A percentile compares a stretch with the other conserved stretches of the same genome.
Evolutionary conservation across 1,140 invertebrate genomes (phyloP).

Genomic region (Stegodyphus mimosarum): DNA sequence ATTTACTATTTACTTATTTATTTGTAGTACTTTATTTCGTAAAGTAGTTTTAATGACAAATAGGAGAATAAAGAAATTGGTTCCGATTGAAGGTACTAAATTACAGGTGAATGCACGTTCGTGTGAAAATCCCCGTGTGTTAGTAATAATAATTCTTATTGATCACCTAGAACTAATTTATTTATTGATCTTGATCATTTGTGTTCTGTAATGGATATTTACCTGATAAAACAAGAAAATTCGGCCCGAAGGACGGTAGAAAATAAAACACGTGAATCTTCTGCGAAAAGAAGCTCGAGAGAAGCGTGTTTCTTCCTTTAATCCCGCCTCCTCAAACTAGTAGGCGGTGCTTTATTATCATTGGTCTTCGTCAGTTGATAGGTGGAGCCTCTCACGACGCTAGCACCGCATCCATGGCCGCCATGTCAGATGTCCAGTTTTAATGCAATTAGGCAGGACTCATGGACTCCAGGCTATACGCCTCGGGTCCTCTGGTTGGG

Average conservation of each 20-base stretch:
- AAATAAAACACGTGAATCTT: constrained; percentile 32
- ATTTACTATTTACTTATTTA: too few species aligned
- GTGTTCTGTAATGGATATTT: too few species aligned
- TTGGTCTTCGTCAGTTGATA: not conserved
- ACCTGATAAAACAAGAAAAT: too few species aligned
- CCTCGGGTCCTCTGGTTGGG: constrained; percentile 31
- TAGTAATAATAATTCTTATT: too few species aligned
- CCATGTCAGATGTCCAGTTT: constrained; percentile 43
- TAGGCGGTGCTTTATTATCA: not conserved
- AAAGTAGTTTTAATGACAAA: too few species aligned
- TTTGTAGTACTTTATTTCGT: too few species aligned
- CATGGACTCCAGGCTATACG: constrained; percentile 51
- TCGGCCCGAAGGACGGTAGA: not conserved
- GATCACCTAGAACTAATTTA: too few species aligned
- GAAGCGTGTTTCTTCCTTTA: not conserved
- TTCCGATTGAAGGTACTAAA: too few species aligned
- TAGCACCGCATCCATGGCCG: constrained; percentile 38
- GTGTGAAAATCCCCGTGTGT: too few species aligned
- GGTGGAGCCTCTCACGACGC: constrained; percentile 18
- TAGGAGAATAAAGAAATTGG: too few species aligned
- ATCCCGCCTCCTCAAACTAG: not conserved
- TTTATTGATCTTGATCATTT: too few species aligned
- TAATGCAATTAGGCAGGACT: constrained; percentile 50
- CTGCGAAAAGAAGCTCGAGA: constrained; percentile 26
- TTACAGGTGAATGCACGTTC: too few species aligned